Evolutionary conservation across 2,888 invertebrate species (phyloP), one percentile per base, ranked within the genome.

Genomic region (Bembecia ichneumoniformis): DNA sequence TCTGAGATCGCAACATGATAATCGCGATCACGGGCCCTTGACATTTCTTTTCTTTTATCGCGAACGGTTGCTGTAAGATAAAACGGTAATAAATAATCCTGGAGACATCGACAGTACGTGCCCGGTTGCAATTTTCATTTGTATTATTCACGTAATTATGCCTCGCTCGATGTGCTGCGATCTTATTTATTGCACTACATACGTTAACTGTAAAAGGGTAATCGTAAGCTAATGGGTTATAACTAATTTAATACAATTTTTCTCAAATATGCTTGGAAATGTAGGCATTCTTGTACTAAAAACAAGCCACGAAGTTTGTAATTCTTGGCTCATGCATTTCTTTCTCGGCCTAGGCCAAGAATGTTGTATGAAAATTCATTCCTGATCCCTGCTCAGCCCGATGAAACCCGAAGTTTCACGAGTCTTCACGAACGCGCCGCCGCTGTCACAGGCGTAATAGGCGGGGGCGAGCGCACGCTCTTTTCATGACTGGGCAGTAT

Each of bases 31-130:
- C 74, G 74, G 76, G 68, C 62, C 63, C 54, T 74, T 76, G 83
- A 81, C 77, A 77, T 80, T 83, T 83, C 79, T 83, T 82, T 82
- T 83, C 81, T 83, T 83, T 83, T 81, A 83, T 82, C 81, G 70
- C 74, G 66, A 71, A 75, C 75, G 74, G 77, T 77, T 77, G 74
- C 71, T 58, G 68, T 71, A 68, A 82, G 81, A 84, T 83, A 83
- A 84, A 83, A 71, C 66, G 64, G 80, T 68, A 83, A 82, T 86
- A 84, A 86, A 84, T 84, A 82, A 82, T 81, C 70, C 62, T 51
- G 68, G 62, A 71, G 82, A 79, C 81, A 68, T 68, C 60, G 69
- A 60, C 64, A 66, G 69, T 75, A 75, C 77, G 77, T 78, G 78
- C 74, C 58, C 74, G 64, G 77, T 70, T 77, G 81, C 77, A 77